Base-by-base conservation (phyloP, 2,113 vertebrate species). In the Hassar affinis region DNA sequence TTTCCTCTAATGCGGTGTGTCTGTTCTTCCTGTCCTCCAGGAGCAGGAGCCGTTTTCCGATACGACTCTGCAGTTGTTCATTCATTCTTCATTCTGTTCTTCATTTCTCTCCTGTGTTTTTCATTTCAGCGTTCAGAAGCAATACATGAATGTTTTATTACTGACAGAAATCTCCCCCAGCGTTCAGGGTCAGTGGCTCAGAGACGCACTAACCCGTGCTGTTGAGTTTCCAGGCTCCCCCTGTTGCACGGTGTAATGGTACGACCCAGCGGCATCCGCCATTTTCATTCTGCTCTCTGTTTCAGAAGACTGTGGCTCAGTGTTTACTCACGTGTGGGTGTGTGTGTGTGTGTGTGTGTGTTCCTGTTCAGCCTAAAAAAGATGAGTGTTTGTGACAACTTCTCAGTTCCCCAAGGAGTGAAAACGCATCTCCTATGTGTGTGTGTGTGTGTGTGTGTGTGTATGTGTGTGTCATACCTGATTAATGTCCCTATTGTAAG, bases 381-480 rank as follows among this genome's bases (percentile, higher is more conserved):
- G 78, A 69, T 71, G 69, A 56, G 15, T 84, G 85, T 79, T 80
- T 84, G 78, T 86, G 81, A 66, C 47, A n/a, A 15, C 20, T 54
- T 78, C 79, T 57, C 22, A 57, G 56, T n/a, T 57, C 56, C 69
- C 33, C 17, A 27, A 49, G 69, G 57, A 82, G 52, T 52, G 33
- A 27, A 72, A 54, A 4, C 71, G 81, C 30, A 86, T 49, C 77
- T 91, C 88, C 62, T 89, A 84, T 85, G 89, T 75, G 71, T 90
- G 89, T 88, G 80, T 90, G 88, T 88, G 91, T 80, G 90, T 92
- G 88, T 91, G 90, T 93, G 93, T 82, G 91, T 92, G n/a, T 27
- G n/a, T n/a, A n/a, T n/a, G n/a, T n/a, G n/a, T n/a, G n/a, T n/a
- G n/a, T n/a, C n/a, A n/a, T n/a, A n/a, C 33, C 33, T 59, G 33